Percentiles rank a stretch among this genome's conserved stretches.
Conservation (phyloP, 2,113 vertebrate species). For the Pantherophis guttatus region DNA sequence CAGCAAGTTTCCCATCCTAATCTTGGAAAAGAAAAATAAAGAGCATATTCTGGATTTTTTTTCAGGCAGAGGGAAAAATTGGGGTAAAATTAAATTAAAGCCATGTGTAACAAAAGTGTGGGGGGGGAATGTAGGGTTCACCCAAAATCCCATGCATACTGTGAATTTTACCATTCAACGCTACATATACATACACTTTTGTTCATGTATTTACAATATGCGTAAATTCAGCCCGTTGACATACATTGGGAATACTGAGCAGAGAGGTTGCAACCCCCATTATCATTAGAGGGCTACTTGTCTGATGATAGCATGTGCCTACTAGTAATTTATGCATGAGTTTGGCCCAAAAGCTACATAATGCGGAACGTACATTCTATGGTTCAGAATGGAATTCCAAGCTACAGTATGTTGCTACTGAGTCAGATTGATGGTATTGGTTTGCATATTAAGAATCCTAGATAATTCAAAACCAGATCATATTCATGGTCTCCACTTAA, state of each 20-base stretch:
- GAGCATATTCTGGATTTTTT: neutral
- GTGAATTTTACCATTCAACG: neutral
- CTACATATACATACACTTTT: neutral
- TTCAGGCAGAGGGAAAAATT: neutral
- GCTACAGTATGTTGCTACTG: neutral
- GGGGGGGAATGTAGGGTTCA: neutral
- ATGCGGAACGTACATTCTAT: neutral
- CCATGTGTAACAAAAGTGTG: neutral
- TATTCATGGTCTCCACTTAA: neutral
- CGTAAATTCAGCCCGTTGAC: neutral
- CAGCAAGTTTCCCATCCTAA: neutral
- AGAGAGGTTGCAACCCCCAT: neutral
- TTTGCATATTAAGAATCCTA: neutral
- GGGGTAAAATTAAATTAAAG: neutral
- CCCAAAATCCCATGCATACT: neutral
- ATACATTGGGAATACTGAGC: neutral
- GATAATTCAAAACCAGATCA: neutral
- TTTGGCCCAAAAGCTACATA: neutral
- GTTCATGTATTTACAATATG: neutral
- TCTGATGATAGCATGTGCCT: neutral
- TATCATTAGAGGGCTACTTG: neutral
- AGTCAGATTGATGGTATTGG: neutral
- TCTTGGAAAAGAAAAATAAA: too few relatives aligned
- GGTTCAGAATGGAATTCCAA: neutral
- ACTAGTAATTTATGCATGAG: neutral